Evolutionary conservation across 2,113 vertebrate species (phyloP), one percentile per base, ranked within the genome.

Genomic region (Dendrocopos noguchii): DNA sequence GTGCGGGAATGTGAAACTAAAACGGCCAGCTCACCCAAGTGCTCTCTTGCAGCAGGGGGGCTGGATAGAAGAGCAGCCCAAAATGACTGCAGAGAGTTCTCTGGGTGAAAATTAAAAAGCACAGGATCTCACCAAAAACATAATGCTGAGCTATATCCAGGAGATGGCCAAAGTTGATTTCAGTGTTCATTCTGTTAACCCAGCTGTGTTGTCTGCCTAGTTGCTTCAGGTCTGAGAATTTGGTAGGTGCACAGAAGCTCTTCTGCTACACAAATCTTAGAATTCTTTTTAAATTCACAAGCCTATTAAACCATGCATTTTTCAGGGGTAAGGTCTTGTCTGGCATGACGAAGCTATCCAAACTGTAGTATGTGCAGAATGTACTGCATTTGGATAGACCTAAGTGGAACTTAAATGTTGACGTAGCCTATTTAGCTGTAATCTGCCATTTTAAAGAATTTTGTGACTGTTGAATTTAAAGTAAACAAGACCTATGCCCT

Each of bases 121-220:
- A 4, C 8, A 21, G 24, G 9, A 7, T 20, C 27, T 53, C 10
- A 3, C 20, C 34, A 14, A 46, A 61, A 27, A 13, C 0, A 0
- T 9, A 22, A 31, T 12, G 14, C 31, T 24, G 8, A 24, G 31
- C 64, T 15, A 2, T 3, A 57, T 31, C 28, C 33, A 53, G 20
- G 20, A 71, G 12, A 15, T 44, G 25, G 12, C 33, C 28, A 11
- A 4, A 0, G 0, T 29, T 4, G 12, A 2, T 61, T 78, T n/a
- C 63, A 7, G 27, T 6, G 19, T 19, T 77, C 31, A 0, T 47
- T 47, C 44, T 50, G 22, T 59, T 27, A 18, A 18, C 9, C 10
- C 10, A 4, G 17, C 20, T n/a, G 29, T 1, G 4, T 11, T 29
- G 9, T 29, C 44, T 46, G 34, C 57, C 5, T 33, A 44, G 28